Conservation (phyloP, 2,113 vertebrate species). For the Potamarius usumacintae region DNA sequence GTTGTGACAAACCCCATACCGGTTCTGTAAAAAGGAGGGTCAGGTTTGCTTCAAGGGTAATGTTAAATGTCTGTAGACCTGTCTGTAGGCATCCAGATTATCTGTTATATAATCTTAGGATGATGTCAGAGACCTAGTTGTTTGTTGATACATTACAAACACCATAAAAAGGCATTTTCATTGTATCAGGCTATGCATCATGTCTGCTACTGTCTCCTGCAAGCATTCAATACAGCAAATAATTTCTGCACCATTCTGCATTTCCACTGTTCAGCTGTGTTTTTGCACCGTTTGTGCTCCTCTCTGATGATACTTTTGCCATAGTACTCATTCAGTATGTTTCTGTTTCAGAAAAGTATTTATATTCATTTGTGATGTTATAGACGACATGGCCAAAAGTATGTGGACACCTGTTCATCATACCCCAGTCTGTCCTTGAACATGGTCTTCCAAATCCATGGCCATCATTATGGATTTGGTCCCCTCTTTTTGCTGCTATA, state of each 20-base stretch:
- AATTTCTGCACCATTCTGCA: not conserved
- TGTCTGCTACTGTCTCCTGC: not conserved
- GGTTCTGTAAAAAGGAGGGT: too few species aligned
- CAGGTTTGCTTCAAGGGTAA: too few species aligned
- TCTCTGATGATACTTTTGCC: not conserved
- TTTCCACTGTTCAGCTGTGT: not conserved
- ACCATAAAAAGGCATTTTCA: too few species aligned
- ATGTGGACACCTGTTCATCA: not conserved
- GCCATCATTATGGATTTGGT: too few species aligned
- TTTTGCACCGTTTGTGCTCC: not conserved
- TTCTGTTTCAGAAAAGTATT: not conserved
- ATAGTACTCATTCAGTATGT: not conserved
- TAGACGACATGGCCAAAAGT: not conserved
- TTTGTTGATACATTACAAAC: too few species aligned
- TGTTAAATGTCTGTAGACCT: too few species aligned
- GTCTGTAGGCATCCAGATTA: too few species aligned
- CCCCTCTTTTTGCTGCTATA: too few species aligned
- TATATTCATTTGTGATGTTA: not conserved
- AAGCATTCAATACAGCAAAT: not conserved
- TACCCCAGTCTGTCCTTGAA: too few species aligned
- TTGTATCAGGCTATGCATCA: not conserved
- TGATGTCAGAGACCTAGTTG: too few species aligned
- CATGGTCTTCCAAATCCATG: too few species aligned
- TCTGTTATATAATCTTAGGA: too few species aligned
- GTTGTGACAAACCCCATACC: not conserved